phyloP scores from a whole-genome alignment of 2,113 vertebrate species.

The Naja naja region DNA sequence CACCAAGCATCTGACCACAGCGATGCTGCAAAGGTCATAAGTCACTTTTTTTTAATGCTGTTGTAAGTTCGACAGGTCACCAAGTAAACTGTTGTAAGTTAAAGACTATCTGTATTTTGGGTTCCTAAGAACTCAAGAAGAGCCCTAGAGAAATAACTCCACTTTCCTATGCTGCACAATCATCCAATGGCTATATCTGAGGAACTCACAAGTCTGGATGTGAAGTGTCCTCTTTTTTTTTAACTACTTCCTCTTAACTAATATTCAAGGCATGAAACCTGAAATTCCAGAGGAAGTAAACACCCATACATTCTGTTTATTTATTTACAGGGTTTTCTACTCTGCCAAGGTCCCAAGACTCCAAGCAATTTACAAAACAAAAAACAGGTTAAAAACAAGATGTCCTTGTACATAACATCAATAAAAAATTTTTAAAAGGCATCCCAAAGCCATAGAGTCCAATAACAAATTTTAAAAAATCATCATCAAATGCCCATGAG shows the following conservation, averaged over 20 bases:
- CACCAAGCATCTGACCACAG: no score
- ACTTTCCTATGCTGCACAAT: neutral
- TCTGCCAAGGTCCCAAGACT: neutral
- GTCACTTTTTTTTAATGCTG: neutral
- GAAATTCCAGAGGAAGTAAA: neutral
- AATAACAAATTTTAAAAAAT: neutral
- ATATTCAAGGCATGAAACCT: neutral
- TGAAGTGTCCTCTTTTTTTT: neutral
- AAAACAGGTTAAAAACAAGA: neutral
- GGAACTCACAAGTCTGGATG: neutral
- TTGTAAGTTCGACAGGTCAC: neutral
- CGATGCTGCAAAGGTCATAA: neutral
- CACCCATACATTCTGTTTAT: neutral
- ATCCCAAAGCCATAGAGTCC: neutral
- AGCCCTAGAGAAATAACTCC: neutral
- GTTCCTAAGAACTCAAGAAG: neutral
- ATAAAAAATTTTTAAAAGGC: neutral
- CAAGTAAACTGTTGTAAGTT: neutral
- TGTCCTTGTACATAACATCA: neutral
- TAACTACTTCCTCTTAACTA: neutral
- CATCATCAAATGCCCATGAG: neutral
- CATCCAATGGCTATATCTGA: neutral
- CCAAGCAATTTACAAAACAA: neutral
- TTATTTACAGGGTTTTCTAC: neutral
- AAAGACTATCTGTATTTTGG: neutral